Evolutionary conservation across 2,888 invertebrate genomes (phyloP).

Genomic region (Sinodicranocentrus sp.): DNA sequence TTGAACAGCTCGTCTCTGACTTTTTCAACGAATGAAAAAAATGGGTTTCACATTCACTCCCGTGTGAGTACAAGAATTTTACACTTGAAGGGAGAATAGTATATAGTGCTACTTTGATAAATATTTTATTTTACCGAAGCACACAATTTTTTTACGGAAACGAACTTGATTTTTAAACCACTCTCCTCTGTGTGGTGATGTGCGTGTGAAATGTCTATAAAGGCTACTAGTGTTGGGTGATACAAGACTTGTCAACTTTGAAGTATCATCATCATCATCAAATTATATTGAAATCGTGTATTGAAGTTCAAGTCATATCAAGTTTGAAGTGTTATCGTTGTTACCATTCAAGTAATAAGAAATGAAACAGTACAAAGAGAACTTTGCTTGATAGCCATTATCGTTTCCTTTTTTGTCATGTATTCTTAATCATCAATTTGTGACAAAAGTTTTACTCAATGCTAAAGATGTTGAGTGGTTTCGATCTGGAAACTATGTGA

Average conservation of each 20-base stretch:
- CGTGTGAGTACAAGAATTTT: too few species aligned
- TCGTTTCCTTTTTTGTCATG: neutral
- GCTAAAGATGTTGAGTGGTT: slow-evolving; percentile 35
- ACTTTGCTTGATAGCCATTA: neutral
- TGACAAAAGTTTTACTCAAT: slow-evolving; percentile 18
- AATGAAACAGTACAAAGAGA: neutral
- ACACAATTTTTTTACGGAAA: slow-evolving; percentile 7
- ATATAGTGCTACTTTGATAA: neutral
- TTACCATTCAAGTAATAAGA: slow-evolving; percentile 40
- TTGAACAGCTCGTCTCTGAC: neutral
- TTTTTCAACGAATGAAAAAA: neutral
- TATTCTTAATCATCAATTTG: neutral
- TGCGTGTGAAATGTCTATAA: slow-evolving; percentile 64
- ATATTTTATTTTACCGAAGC: neutral
- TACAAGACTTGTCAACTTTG: slow-evolving; percentile 9
- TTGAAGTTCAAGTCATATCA: slow-evolving; percentile 3
- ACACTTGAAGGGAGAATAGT: too few species aligned
- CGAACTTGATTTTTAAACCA: slow-evolving; percentile 25
- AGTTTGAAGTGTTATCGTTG: slow-evolving; percentile 48
- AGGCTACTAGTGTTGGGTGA: slow-evolving; percentile 44
- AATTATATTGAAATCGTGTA: neutral
- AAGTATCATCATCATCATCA: slow-evolving; percentile 1
- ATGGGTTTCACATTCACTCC: neutral
- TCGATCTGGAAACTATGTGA: too few species aligned
- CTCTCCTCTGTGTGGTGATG: neutral